These are phyloP conservation scores for Peromyscus californicus DNA, from an alignment of 2,113 vertebrate species.

Conservation along the genomic window DNA sequence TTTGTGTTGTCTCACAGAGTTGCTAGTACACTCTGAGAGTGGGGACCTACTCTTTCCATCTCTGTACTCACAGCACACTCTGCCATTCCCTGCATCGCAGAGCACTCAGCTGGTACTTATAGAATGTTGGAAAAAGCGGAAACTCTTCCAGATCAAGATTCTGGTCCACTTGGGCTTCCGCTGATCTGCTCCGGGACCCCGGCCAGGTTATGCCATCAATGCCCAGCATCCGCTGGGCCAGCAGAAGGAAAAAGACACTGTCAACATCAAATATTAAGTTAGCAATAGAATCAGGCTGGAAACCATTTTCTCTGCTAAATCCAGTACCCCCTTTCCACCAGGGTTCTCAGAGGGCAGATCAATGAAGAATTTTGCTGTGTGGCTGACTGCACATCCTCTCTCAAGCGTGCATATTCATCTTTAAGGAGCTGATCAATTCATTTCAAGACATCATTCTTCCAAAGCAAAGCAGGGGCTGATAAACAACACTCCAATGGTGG, in stretches of 20 bases:
- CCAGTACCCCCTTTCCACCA: not conserved
- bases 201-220: not conserved
- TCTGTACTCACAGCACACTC: not conserved
- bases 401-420: slow-evolving; percentile 53
- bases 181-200: not conserved
- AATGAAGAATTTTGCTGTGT: slow-evolving; percentile 25
- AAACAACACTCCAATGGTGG: not conserved
- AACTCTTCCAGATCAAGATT: not conserved
- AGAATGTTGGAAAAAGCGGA: not conserved
- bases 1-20: not conserved
- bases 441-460: slow-evolving; percentile 33
- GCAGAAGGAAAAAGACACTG: not conserved
- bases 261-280: not conserved
- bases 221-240: not conserved
- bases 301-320: not conserved
- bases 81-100: rapidly evolving
- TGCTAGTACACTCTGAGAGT: not conserved
- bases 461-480: not conserved
- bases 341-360: slow-evolving; percentile 41
- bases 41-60: not conserved
- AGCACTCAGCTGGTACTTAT: not conserved
- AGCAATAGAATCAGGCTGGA: not conserved
- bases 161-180: not conserved
- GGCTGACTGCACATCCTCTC: slow-evolving; percentile 1
- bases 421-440: slow-evolving; percentile 20